A percentile compares a stretch with the other conserved stretches of the same genome.
Evolutionary conservation across 64 coral and sea anemone species (phyloP).

Genomic region (Porites lutea): DNA sequence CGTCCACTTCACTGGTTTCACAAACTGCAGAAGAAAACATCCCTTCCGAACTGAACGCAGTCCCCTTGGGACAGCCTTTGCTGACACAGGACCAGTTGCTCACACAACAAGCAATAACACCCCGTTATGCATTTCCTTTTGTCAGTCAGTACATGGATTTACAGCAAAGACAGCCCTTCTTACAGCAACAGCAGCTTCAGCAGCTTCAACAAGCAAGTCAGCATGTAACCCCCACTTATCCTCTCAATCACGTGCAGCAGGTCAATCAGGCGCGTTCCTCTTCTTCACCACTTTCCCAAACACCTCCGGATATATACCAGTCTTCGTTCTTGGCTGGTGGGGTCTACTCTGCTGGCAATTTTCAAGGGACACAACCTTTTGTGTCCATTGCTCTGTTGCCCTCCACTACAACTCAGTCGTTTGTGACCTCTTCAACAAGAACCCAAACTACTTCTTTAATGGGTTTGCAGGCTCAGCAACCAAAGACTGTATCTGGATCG

Average conservation of each 20-base stretch:
- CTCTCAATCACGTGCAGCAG: slow-evolving; percentile 69
- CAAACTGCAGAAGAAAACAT: slow-evolving; percentile 67
- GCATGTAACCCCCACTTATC: slow-evolving; percentile 54
- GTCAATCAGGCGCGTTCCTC: slow-evolving; percentile 72
- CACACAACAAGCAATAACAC: slow-evolving; percentile 54
- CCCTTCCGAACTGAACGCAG: slow-evolving; percentile 60
- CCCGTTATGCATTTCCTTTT: slow-evolving; percentile 70
- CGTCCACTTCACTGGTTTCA: slow-evolving; percentile 52
- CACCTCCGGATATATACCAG: slow-evolving; percentile 76
- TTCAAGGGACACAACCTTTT: slow-evolving; percentile 72
- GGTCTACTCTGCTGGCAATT: slow-evolving; percentile 76
- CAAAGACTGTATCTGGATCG: slow-evolving; percentile 65
- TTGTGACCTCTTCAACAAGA: slow-evolving; percentile 60
- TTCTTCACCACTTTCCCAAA: slow-evolving; percentile 83
- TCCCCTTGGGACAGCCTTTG: slow-evolving; percentile 60
- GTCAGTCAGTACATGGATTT: slow-evolving; percentile 54
- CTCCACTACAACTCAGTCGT: slow-evolving; percentile 84
- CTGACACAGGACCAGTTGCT: slow-evolving; percentile 81
- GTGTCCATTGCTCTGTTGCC: slow-evolving; percentile 78
- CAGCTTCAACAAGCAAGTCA: slow-evolving; percentile 73
- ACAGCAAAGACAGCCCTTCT: slow-evolving; percentile 74
- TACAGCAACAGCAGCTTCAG: slow-evolving; percentile 79
- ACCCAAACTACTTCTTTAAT: slow-evolving; percentile 79
- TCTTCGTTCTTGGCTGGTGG: slow-evolving; percentile 65
- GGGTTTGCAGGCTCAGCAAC: slow-evolving; percentile 76